These are phyloP conservation scores for Phoeniculus purpureus DNA, from an alignment of 2,797 vertebrate species.

Conservation along the genomic window DNA sequence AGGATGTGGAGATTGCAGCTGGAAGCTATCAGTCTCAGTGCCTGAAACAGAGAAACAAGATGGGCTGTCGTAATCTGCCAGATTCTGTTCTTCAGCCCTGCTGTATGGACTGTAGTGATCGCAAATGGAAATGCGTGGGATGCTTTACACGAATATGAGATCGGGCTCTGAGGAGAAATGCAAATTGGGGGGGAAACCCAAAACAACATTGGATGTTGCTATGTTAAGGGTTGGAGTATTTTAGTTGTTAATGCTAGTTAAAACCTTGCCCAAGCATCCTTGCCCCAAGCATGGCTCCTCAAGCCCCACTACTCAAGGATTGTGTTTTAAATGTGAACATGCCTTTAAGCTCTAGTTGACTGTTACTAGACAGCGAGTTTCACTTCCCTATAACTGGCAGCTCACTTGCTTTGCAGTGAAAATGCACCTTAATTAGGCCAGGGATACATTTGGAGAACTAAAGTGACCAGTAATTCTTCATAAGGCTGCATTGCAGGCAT, in stretches of 20 bases:
- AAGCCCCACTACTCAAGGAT: neutral
- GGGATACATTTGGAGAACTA: neutral
- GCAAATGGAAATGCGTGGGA: neutral
- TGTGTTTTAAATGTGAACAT: neutral
- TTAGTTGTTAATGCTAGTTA: neutral
- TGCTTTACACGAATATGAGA: neutral
- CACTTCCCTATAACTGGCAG: neutral
- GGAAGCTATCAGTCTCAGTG: accelerated
- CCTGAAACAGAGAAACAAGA: neutral
- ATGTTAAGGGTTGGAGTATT: neutral
- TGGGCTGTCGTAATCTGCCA: neutral
- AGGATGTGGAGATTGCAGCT: neutral
- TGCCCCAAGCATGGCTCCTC: neutral
- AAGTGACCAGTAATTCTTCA: neutral
- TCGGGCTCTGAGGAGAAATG: neutral
- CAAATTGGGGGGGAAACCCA: neutral
- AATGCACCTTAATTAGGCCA: conserved; percentile 20
- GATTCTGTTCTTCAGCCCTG: neutral
- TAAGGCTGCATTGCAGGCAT: neutral
- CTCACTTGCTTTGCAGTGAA: conserved; percentile 8
- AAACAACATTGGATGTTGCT: neutral
- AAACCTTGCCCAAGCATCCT: neutral
- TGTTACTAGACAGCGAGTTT: conserved; percentile 8
- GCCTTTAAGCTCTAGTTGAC: neutral
- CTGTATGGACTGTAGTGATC: neutral